phyloP scores from a whole-genome alignment of 2,888 invertebrate species.

The Molanna angustata region DNA sequence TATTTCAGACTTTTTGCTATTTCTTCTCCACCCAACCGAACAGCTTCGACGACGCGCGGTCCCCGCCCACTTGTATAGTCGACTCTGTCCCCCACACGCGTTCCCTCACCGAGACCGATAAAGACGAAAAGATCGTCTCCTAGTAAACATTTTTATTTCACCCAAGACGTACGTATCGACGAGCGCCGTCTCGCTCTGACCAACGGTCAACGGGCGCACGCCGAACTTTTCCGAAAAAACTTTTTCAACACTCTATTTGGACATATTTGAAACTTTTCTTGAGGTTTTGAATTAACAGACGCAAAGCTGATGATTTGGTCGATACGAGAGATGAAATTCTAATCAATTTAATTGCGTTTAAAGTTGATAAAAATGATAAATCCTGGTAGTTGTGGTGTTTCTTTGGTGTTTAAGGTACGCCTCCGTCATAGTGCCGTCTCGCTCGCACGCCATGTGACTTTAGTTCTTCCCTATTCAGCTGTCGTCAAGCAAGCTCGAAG shows the following conservation, averaged over 20 bases:
- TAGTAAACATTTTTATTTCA: conserved; percentile 26
- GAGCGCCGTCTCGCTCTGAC: conserved; percentile 22
- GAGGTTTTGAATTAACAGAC: neutral
- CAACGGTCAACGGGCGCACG: conserved; percentile 11
- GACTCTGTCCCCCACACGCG: conserved; percentile 52
- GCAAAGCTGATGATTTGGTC: no score
- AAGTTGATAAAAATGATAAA: no score
- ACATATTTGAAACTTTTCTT: conserved; percentile 8
- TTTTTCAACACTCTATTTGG: conserved; percentile 6
- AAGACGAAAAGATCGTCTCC: conserved; percentile 40
- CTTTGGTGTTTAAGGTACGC: conserved; percentile 25
- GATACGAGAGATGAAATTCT: no score
- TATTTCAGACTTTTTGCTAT: conserved; percentile 30
- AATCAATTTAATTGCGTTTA: no score
- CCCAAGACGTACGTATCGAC: conserved; percentile 16
- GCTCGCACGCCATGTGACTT: conserved; percentile 29
- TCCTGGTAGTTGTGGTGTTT: conserved; percentile 1
- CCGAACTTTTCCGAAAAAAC: conserved; percentile 17
- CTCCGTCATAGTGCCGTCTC: conserved; percentile 28
- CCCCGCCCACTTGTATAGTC: conserved; percentile 36
- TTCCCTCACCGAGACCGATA: conserved; percentile 40
- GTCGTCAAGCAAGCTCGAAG: conserved; percentile 27
- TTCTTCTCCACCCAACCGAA: conserved; percentile 31
- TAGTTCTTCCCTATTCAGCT: conserved; percentile 28
- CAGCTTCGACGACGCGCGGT: conserved; percentile 16